Base-by-base conservation (phyloP, 2,888 invertebrate species). In the Lochmaea crataegi region DNA sequence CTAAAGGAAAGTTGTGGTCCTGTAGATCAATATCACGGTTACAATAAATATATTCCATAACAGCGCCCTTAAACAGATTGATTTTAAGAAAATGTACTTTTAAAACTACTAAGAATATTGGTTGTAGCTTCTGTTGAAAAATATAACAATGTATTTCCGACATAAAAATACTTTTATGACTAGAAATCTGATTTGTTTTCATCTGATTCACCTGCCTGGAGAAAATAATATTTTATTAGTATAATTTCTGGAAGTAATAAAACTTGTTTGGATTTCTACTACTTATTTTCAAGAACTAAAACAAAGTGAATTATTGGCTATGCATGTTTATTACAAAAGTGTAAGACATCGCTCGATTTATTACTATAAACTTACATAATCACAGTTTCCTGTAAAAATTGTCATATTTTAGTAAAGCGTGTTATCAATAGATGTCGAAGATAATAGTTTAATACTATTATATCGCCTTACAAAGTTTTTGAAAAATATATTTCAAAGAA, bases 151-250 rank as follows among this genome's bases (percentile, higher is more conserved):
- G 18, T 53, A 53, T 53, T 53, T 53, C 18, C 53, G n/a, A 2
- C 10, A 11, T 53, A 18, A 53, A 53, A 53, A 53, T 53, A 53
- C 53, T 53, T 53, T 53, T 53, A 53, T 16, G 53, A 18, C 16
- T 45, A 16, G 7, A 51, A 16, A 16, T 53, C 10, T 53, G 18
- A 53, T 53, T 53, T 53, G 51, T 51, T 53, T 16, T 53, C 18
- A 53, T 18, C 18, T 18, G 53, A 53, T 53, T 16, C 18, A 51
- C 14, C 51, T 51, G 51, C 5, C 14, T 53, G 53, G 18, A 10
- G 18, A 53, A 51, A 51, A 51, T 51, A 51, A n/a, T 51, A 51
- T 51, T 51, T 51, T 51, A 51, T 51, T 3, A 51, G n/a, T n/a
- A 18, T 53, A 53, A 53, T 16, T 53, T 53, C 53, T 16, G 53